Evolutionary conservation across 1,140 invertebrate species (phyloP).

Genomic region (Meteorus sp.): DNA sequence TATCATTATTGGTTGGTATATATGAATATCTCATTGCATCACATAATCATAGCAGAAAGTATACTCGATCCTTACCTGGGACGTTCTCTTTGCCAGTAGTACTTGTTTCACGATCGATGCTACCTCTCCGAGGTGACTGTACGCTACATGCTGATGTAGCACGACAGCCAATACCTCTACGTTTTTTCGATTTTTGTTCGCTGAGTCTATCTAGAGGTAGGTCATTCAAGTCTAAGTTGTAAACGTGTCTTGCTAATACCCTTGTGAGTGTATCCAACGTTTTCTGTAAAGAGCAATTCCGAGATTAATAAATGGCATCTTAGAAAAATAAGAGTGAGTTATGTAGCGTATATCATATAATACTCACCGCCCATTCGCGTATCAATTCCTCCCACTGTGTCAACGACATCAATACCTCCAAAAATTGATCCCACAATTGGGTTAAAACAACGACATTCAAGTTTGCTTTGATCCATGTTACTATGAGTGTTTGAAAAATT

Average conservation of each 20-base stretch:
- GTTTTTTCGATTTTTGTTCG: slow-evolving; percentile 79
- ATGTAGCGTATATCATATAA: too few species aligned
- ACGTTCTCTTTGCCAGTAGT: slow-evolving; percentile 46
- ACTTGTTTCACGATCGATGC: slow-evolving; percentile 50
- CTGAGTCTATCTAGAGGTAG: slow-evolving; percentile 82
- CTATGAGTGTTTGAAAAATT: slow-evolving; percentile 93
- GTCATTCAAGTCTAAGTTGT: slow-evolving; percentile 88
- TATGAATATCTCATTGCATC: background rate
- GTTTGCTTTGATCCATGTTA: slow-evolving; percentile 98
- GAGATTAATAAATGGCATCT: background rate
- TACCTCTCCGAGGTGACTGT: slow-evolving; percentile 49
- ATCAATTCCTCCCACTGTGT: slow-evolving; percentile 96
- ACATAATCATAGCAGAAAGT: background rate
- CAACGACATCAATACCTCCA: slow-evolving; percentile 82
- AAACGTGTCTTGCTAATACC: slow-evolving; percentile 90
- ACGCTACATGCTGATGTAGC: slow-evolving; percentile 55
- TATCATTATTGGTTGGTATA: slow-evolving; percentile 9
- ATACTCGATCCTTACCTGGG: slow-evolving; percentile 33
- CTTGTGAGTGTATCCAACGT: slow-evolving; percentile 94
- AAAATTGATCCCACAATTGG: slow-evolving; percentile 93
- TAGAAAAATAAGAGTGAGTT: background rate
- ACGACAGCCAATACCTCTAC: slow-evolving; percentile 58
- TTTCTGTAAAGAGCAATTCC: slow-evolving; percentile 67
- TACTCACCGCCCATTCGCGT: slow-evolving; percentile 90
- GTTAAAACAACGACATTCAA: slow-evolving; percentile 87